Percentiles rank a stretch among this genome's conserved stretches.
Evolutionary conservation across 2,888 invertebrate species (phyloP).

Genomic region (Rambutsinella grinnellia): DNA sequence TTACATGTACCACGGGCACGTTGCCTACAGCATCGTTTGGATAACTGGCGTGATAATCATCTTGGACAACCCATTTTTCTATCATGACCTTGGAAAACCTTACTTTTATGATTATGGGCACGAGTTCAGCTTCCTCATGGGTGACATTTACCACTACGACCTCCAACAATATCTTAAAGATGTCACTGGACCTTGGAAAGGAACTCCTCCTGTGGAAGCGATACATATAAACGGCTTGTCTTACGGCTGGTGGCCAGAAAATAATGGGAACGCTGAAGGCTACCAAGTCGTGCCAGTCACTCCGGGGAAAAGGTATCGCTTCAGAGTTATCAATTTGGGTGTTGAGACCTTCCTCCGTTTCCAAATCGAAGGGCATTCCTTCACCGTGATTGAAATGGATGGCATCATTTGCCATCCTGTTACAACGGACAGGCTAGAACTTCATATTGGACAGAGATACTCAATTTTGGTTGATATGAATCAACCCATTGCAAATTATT

Average conservation of each 20-base stretch:
- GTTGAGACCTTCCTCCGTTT: constrained; percentile 54
- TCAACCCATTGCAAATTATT: constrained; percentile 48
- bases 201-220: constrained; percentile 12
- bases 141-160: constrained; percentile 29
- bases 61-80: constrained; percentile 31
- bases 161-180: constrained; percentile 15
- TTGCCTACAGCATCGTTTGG: constrained; percentile 50
- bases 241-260: constrained; percentile 41
- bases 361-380: constrained; percentile 40
- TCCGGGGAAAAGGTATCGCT: constrained; percentile 41
- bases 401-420: constrained; percentile 49
- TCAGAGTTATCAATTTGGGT: constrained; percentile 53
- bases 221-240: constrained; percentile 50
- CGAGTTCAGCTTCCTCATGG: constrained; percentile 24
- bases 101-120: constrained; percentile 29
- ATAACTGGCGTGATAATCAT: constrained; percentile 56
- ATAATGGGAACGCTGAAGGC: constrained; percentile 36
- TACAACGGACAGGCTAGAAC: constrained; percentile 46
- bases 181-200: constrained; percentile 30
- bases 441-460: constrained; percentile 58
- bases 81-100: constrained; percentile 11
- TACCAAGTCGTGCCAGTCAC: constrained; percentile 49
- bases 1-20: constrained; percentile 58
- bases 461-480: constrained; percentile 55
- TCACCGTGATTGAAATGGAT: constrained; percentile 58